Conservation (phyloP, 2,888 invertebrate genomes). For the Phortica okadai region DNA sequence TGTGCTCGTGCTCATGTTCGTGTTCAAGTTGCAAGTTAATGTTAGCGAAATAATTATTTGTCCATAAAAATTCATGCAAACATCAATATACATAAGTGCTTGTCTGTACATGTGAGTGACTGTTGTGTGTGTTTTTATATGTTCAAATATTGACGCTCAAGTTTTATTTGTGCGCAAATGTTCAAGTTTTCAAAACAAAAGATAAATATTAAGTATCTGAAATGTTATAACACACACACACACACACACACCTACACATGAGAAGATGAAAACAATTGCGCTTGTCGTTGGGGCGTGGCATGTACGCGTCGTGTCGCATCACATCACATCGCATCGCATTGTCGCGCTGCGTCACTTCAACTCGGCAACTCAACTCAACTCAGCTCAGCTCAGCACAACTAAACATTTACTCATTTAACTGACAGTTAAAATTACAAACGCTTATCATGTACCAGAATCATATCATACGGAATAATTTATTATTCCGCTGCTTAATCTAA, state of each 20-base stretch:
- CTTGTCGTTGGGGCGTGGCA: neutral
- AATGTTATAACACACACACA: conserved; percentile 49
- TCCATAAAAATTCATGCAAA: conserved; percentile 22
- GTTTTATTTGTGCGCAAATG: conserved; percentile 67
- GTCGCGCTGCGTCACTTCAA: neutral
- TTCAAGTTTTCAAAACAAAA: conserved; percentile 64
- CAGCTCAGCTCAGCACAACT: conserved; percentile 31
- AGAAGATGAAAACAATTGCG: neutral
- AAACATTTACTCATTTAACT: conserved; percentile 66
- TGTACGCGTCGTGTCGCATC: too few relatives aligned
- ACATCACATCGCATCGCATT: too few relatives aligned
- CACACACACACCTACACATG: neutral
- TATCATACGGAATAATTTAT: conserved; percentile 70
- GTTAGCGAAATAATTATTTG: conserved; percentile 29
- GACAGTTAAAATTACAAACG: conserved; percentile 70
- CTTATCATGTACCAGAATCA: conserved; percentile 70
- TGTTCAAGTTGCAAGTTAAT: neutral
- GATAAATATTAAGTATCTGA: conserved; percentile 68
- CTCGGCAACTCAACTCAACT: neutral
- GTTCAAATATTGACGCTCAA: conserved; percentile 63
- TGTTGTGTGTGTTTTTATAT: conserved; percentile 40
- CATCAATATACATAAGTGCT: conserved; percentile 13
- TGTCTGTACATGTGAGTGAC: conserved; percentile 21
- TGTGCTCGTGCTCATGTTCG: neutral
- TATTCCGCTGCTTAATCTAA: conserved; percentile 68